A percentile compares a stretch with the other conserved stretches of the same genome.
phyloP scores from a whole-genome alignment of 2,797 vertebrate species.

The Anableps anableps region DNA sequence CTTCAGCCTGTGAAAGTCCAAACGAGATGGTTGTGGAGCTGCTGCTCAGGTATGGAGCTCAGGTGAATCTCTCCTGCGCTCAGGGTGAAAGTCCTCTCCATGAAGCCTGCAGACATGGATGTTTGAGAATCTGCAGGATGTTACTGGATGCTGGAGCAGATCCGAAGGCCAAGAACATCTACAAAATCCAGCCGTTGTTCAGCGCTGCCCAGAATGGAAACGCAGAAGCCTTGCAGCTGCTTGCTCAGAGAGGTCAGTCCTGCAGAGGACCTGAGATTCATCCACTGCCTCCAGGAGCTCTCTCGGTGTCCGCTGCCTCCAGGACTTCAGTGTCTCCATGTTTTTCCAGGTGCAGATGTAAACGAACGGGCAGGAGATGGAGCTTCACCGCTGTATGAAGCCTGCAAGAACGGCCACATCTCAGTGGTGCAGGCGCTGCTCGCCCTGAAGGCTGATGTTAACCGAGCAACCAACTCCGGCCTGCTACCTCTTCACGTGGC shows the following conservation, averaged over 20 bases:
- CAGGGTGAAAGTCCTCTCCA: slow-evolving; percentile 87
- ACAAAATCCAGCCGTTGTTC: slow-evolving; percentile 86
- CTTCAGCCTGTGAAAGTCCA: slow-evolving; percentile 84
- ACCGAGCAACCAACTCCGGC: slow-evolving; percentile 85
- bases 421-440: slow-evolving; percentile 83
- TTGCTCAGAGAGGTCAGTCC: slow-evolving; percentile 82
- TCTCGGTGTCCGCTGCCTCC: neutral
- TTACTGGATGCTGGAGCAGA: slow-evolving; percentile 84
- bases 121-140: slow-evolving; percentile 83
- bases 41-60: slow-evolving; percentile 81
- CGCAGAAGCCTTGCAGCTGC: slow-evolving; percentile 80
- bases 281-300: slow-evolving; percentile 55
- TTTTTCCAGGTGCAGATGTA: slow-evolving; percentile 84
- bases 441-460: slow-evolving; percentile 85
- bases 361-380: slow-evolving; percentile 86
- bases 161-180: slow-evolving; percentile 81
- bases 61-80: slow-evolving; percentile 83
- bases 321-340: slow-evolving; percentile 17
- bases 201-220: slow-evolving; percentile 87
- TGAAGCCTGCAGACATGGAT: slow-evolving; percentile 83
- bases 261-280: neutral
- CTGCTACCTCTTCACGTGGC: slow-evolving; percentile 88
- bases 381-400: slow-evolving; percentile 87
- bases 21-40: slow-evolving; percentile 79
- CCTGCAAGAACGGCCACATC: slow-evolving; percentile 86